These are phyloP conservation scores for Panthera tigris DNA, from an alignment of 2,113 vertebrate species.

Conservation along the genomic window DNA sequence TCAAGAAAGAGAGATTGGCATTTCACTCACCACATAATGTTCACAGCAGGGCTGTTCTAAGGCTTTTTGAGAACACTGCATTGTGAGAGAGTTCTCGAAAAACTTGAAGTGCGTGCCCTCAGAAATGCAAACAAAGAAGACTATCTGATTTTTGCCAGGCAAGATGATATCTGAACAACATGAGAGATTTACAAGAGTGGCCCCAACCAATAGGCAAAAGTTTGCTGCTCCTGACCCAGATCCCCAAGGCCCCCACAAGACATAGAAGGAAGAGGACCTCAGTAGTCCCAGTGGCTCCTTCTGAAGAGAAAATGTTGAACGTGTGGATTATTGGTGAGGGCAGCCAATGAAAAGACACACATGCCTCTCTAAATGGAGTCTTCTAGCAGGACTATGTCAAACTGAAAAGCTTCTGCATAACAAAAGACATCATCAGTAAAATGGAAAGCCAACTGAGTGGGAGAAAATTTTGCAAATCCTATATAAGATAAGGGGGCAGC, in stretches of 20 bases:
- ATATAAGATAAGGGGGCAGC: neutral
- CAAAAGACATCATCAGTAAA: neutral
- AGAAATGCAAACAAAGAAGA: neutral
- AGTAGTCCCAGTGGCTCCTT: too few species aligned
- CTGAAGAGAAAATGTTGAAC: neutral
- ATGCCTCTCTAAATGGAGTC: neutral
- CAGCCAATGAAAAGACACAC: neutral
- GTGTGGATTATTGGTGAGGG: neutral
- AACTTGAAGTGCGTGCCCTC: neutral
- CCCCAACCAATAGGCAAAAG: neutral
- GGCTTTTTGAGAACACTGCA: neutral
- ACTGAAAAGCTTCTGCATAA: neutral
- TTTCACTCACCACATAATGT: neutral
- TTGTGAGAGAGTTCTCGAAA: neutral
- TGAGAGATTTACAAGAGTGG: neutral
- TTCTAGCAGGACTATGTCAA: neutral
- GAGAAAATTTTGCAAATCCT: neutral
- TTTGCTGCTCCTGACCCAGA: neutral
- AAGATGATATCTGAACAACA: neutral
- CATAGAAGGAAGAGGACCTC: neutral
- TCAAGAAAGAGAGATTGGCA: neutral
- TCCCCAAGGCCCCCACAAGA: fast-evolving
- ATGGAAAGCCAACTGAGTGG: neutral
- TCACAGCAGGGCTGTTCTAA: neutral
- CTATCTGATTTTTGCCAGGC: neutral